phyloP scores from a whole-genome alignment of 2,888 invertebrate species.

The Sminthurides aquaticus region DNA sequence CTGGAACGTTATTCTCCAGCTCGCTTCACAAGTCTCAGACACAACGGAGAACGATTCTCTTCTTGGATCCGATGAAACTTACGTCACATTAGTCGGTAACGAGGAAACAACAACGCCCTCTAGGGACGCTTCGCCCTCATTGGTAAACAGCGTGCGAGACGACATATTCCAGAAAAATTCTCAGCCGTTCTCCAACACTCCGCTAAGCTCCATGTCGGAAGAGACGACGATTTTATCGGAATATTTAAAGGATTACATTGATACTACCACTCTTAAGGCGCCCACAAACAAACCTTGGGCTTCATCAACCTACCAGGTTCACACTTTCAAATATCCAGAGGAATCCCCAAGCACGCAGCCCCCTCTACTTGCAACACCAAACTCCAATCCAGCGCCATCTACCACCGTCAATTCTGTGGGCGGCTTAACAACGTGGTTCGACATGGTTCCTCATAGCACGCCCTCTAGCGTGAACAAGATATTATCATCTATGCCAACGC shows the following conservation, averaged over 20 bases:
- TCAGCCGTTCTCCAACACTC: background rate
- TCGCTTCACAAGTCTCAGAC: slow-evolving; percentile 18
- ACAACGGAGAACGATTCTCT: slow-evolving; percentile 4
- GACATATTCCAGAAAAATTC: background rate
- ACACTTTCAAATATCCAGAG: slow-evolving; percentile 41
- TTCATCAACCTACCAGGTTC: slow-evolving; percentile 38
- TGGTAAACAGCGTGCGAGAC: background rate
- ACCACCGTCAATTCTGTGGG: slow-evolving; percentile 12
- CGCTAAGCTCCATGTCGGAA: background rate
- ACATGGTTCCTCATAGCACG: slow-evolving; percentile 24
- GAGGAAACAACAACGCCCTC: background rate
- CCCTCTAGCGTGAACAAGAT: slow-evolving; percentile 21
- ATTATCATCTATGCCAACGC: slow-evolving; percentile 27
- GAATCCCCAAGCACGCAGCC: slow-evolving; percentile 19
- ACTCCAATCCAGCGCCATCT: background rate
- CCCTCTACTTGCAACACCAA: slow-evolving; percentile 4
- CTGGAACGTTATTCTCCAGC: slow-evolving; percentile 39
- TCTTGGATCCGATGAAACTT: slow-evolving; percentile 24
- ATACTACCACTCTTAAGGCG: background rate
- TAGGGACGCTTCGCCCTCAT: background rate
- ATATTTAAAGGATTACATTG: background rate
- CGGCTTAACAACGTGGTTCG: slow-evolving; percentile 36
- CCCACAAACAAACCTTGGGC: slow-evolving; percentile 41
- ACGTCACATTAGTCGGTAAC: slow-evolving; percentile 14
- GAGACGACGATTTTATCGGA: background rate